Evolutionary conservation across 2,113 vertebrate genomes (phyloP).

Genomic region (Seriola aureovittata): DNA sequence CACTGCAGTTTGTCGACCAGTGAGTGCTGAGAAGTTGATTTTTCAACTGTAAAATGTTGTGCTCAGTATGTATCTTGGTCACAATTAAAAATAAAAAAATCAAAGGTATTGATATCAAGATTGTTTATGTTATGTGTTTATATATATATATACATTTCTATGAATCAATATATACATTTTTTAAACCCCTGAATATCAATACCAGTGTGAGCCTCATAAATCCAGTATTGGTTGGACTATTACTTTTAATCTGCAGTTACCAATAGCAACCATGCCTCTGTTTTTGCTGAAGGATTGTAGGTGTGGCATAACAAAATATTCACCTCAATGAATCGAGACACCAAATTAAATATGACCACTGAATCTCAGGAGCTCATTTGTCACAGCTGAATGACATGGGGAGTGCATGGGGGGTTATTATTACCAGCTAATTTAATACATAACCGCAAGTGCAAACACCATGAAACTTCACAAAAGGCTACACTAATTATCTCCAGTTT

Average conservation of each 20-base stretch:
- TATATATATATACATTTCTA: no score
- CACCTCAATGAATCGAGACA: conserved; percentile 31
- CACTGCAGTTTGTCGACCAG: no score
- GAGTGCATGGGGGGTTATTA: conserved; percentile 20
- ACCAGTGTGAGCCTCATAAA: background rate
- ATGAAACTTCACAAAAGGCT: conserved; percentile 47
- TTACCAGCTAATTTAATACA: conserved; percentile 51
- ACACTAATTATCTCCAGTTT: conserved; percentile 52
- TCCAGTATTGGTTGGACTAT: background rate
- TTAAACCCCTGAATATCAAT: no score
- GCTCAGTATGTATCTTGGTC: background rate
- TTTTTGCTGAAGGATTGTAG: background rate
- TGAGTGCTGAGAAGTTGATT: background rate
- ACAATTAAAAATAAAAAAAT: background rate
- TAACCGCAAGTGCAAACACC: conserved; percentile 54
- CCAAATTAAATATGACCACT: conserved; percentile 17
- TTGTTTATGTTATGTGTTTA: background rate
- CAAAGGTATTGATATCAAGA: background rate
- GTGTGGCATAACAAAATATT: conserved; percentile 19
- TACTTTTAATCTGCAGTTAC: background rate
- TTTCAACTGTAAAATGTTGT: background rate
- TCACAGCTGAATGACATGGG: conserved; percentile 38
- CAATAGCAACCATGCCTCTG: background rate
- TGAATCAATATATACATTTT: no score
- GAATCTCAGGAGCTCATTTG: conserved; percentile 46